Evolutionary conservation across 2,888 invertebrate genomes (phyloP).

Genomic region (Neuroscelio doddi): DNA sequence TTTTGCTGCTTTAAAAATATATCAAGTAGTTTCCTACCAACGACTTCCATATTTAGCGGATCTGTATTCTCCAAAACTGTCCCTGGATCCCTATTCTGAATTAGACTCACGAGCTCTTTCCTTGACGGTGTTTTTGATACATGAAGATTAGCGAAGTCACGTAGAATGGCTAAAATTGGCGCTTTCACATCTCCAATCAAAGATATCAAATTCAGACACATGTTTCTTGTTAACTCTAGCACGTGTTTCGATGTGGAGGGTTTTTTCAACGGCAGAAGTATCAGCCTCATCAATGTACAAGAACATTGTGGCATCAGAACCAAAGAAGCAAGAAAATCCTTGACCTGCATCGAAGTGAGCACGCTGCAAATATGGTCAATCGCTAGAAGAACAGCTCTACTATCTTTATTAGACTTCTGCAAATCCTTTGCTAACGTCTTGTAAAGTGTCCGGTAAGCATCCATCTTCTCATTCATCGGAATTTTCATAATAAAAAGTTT

Average conservation of each 20-base stretch:
- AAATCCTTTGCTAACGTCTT: constrained; percentile 67
- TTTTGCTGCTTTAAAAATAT: constrained; percentile 66
- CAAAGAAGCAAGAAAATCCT: constrained; percentile 66
- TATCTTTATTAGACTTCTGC: constrained; percentile 64
- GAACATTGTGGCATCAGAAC: constrained; percentile 68
- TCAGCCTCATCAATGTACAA: constrained; percentile 69
- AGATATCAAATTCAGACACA: constrained; percentile 65
- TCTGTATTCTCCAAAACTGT: constrained; percentile 63
- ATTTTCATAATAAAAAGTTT: constrained; percentile 65
- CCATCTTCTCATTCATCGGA: constrained; percentile 62
- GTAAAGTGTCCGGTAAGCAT: constrained; percentile 64
- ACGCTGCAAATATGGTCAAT: constrained; percentile 69
- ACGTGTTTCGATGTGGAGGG: constrained; percentile 59
- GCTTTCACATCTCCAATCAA: constrained; percentile 67
- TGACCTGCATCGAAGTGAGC: constrained; percentile 66
- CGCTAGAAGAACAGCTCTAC: constrained; percentile 65
- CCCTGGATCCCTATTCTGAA: constrained; percentile 58
- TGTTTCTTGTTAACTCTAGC: constrained; percentile 62
- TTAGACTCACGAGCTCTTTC: constrained; percentile 55
- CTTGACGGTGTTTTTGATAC: constrained; percentile 56
- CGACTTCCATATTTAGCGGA: constrained; percentile 64
- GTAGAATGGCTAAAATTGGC: constrained; percentile 63
- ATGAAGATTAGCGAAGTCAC: constrained; percentile 63
- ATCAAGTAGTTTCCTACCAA: constrained; percentile 67
- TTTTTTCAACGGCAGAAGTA: constrained; percentile 66